Evolutionary conservation across 92 coral and sea anemone genomes (phyloP), one percentile per base, ranked within the genome.

Genomic region (Epizoanthus stellaris): DNA sequence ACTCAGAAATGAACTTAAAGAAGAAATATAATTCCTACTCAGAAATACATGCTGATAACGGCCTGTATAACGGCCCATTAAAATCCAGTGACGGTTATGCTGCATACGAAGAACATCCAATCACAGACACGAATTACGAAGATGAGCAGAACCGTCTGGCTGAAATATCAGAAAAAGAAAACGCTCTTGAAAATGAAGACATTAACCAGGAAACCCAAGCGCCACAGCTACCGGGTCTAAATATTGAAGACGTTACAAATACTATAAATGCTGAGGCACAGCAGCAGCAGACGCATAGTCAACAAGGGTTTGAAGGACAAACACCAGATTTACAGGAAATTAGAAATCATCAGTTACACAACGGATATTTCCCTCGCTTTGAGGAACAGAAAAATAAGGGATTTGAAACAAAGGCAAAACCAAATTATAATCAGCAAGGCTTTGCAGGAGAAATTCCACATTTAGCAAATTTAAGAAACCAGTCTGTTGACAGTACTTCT

Each of bases 91-190:
- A 79, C 21, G 72, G 66, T 40, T 79, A n/a, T 45, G 60, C 59
- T 63, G 83, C 83, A 5, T 79, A 79, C 61, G 83, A 62, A 9
- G 83, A 79, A 30, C 83, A 62, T 19, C 73, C 83, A 63, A 45
- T 79, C 23, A 79, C 61, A 79, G 83, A 79, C 59, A 40, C 34
- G 0, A 79, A 63, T 11, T 79, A 19, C 49, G 83, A 62, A 10
- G 83, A 79, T 20, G 83, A 63, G 61, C 60, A 79, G 34, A 79
- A 63, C 43, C 83, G 83, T 38, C 71, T 79, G 6, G 73, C 72
- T 43, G 83, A 79, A 9, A 40, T 58, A 52, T 25, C 23, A n/a
- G 83, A 79, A 38, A 79, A 61, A 19, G 83, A 79, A 64, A 79
- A 62, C 34, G 60, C 83, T 42, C 83, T 79, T 42, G 19, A 79